These are phyloP conservation scores for Trichopria drosophilae DNA, from an alignment of 2,888 invertebrate species.

Conservation along the genomic window DNA sequence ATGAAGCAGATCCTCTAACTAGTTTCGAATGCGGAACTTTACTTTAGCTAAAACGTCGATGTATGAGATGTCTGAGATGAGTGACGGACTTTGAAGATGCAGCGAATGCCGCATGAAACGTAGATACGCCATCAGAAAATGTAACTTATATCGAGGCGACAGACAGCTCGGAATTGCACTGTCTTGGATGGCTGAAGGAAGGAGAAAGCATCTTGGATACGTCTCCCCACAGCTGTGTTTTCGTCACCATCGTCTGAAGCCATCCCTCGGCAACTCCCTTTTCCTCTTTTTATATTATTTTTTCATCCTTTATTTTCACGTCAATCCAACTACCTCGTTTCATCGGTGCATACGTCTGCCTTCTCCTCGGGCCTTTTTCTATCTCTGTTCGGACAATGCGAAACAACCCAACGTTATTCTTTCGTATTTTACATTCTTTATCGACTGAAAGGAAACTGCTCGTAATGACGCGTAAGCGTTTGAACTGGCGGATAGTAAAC, in stretches of 20 bases:
- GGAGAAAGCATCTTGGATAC: no score
- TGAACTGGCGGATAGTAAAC: no score
- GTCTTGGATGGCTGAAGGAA: conserved; percentile 33
- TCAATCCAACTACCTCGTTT: conserved; percentile 23
- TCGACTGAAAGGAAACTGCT: no score
- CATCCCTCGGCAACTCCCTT: conserved; percentile 21
- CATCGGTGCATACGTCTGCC: background rate
- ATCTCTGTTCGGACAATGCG: no score
- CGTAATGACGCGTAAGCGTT: no score
- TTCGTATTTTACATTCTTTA: no score
- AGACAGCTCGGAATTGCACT: conserved; percentile 43
- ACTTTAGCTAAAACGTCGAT: conserved; percentile 17
- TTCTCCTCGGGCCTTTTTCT: no score
- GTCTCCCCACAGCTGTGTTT: conserved; percentile 27
- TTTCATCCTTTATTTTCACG: conserved; percentile 30
- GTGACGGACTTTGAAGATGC: conserved; percentile 35
- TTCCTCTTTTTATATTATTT: conserved; percentile 36
- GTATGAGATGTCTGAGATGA: no score
- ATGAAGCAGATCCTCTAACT: no score
- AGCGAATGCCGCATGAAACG: conserved; percentile 33
- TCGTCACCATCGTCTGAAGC: conserved; percentile 23
- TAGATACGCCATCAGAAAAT: conserved; percentile 42
- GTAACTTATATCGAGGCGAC: conserved; percentile 41
- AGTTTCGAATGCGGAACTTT: no score
- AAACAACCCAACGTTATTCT: no score